These are phyloP conservation scores for Melanotus villosus DNA, from an alignment of 2,888 invertebrate species.

Conservation along the genomic window DNA sequence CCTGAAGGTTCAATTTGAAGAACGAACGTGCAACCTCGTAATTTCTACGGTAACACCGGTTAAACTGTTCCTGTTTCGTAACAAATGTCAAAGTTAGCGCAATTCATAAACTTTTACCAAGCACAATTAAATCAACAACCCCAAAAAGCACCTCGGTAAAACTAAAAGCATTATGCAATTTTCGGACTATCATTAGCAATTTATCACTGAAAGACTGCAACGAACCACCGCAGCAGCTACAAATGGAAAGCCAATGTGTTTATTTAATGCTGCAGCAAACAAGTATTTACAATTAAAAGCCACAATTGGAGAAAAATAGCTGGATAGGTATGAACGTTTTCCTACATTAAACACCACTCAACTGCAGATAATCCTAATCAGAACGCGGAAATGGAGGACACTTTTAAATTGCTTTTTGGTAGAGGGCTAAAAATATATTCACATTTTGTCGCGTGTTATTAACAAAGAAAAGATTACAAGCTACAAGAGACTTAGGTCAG, in stretches of 20 bases:
- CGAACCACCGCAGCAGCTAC: conserved; percentile 13
- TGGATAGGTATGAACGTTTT: conserved; percentile 8
- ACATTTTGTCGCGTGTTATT: conserved; percentile 12
- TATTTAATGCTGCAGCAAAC: conserved; percentile 16
- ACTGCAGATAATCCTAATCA: conserved; percentile 35
- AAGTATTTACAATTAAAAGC: conserved; percentile 26
- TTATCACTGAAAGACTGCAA: neutral
- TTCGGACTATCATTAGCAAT: neutral
- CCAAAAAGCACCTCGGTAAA: neutral
- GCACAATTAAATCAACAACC: neutral
- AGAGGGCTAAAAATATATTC: conserved; percentile 25
- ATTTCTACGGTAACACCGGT: too few relatives aligned
- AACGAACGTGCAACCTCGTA: too few relatives aligned
- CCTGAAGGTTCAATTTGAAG: too few relatives aligned
- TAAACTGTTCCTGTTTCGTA: neutral
- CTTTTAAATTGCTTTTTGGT: conserved; percentile 36
- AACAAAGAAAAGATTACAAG: conserved; percentile 32
- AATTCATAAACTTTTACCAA: neutral
- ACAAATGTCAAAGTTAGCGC: neutral
- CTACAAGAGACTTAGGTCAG: conserved; percentile 34
- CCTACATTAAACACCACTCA: conserved; percentile 28
- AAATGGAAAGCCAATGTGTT: conserved; percentile 4
- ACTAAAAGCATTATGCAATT: neutral
- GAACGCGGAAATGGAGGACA: conserved; percentile 36
- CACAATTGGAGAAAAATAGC: conserved; percentile 2